A percentile compares a stretch with the other conserved stretches of the same genome.
phyloP scores from a whole-genome alignment of 92 coral and sea anemone species.

The Epizoanthus rinbou region DNA sequence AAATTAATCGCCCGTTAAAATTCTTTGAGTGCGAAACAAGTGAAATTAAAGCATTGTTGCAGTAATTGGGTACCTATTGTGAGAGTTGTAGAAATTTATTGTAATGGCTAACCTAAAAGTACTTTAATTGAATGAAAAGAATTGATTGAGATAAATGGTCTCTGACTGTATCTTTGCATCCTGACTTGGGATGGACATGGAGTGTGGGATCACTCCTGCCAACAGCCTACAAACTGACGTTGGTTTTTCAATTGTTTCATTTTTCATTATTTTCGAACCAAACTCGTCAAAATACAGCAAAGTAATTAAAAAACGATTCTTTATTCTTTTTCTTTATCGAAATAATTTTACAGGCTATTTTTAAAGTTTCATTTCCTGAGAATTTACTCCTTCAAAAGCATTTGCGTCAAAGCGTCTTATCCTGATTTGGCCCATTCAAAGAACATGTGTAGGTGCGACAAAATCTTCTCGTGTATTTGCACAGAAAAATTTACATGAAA shows the following conservation, averaged over 20 bases:
- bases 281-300: not conserved
- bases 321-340: not conserved
- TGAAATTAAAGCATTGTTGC: not conserved
- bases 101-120: constrained; percentile 16
- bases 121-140: not conserved
- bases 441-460: not conserved
- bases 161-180: not conserved
- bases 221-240: no score
- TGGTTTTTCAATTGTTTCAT: not conserved
- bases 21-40: not conserved
- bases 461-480: not conserved
- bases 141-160: not conserved
- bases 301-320: not conserved
- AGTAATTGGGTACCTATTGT: constrained; percentile 19
- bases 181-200: no score
- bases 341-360: not conserved
- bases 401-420: constrained; percentile 38
- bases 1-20: not conserved
- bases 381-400: not conserved
- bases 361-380: not conserved
- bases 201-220: no score
- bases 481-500: constrained; percentile 19
- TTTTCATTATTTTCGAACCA: not conserved
- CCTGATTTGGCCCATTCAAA: constrained; percentile 30
- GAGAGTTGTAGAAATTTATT: not conserved